Evolutionary conservation across 2,113 vertebrate species (phyloP).

Genomic region (Turdus rufiventris): DNA sequence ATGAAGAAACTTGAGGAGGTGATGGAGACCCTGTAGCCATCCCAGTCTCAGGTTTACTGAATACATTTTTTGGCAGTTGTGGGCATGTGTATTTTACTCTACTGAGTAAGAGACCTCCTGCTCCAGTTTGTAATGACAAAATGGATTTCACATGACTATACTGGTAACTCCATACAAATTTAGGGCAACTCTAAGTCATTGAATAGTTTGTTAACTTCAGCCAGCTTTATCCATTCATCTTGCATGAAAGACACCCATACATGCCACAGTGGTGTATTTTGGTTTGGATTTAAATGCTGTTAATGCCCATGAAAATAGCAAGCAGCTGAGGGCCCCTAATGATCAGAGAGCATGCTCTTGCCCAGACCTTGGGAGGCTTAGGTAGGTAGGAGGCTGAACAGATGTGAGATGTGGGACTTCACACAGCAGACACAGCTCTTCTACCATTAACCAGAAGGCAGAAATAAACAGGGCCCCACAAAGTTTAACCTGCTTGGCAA

Average conservation of each 20-base stretch:
- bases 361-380: not conserved
- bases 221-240: not conserved
- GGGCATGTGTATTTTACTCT: not conserved
- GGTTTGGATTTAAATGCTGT: not conserved
- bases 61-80: not conserved
- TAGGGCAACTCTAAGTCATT: not conserved
- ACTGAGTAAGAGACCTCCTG: accelerated
- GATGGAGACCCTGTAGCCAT: not conserved
- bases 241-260: not conserved
- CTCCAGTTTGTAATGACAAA: not conserved
- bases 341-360: not conserved
- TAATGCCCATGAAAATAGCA: not conserved
- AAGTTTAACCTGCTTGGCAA: not conserved
- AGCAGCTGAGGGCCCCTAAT: not conserved
- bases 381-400: not conserved
- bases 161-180: not conserved
- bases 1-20: not conserved
- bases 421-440: not conserved
- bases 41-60: not conserved
- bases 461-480: not conserved
- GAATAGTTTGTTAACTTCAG: not conserved
- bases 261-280: not conserved
- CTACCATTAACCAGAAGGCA: not conserved
- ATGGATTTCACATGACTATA: not conserved
- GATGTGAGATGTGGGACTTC: not conserved